phyloP scores from a whole-genome alignment of 2,113 vertebrate genomes.

The Pachypanchax playfairii region DNA sequence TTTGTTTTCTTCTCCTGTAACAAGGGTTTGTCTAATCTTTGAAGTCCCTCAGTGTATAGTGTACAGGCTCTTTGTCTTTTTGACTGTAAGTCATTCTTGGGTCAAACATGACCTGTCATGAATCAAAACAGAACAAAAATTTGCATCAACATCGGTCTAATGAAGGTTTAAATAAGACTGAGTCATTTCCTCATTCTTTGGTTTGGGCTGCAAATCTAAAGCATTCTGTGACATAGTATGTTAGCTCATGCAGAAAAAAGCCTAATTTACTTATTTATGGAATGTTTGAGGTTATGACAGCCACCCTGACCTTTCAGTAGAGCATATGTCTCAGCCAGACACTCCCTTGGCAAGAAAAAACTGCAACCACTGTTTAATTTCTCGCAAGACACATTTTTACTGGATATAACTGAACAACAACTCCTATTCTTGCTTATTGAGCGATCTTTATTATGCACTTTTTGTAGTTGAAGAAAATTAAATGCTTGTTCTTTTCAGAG shows the following conservation, averaged over 20 bases:
- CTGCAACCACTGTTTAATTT: not conserved
- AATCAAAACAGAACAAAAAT: constrained; percentile 18
- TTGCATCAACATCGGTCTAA: constrained; percentile 8
- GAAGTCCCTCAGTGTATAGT: not conserved
- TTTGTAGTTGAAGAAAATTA: constrained; percentile 2
- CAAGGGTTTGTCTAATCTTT: too few species aligned
- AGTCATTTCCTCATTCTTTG: constrained; percentile 16
- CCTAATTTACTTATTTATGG: constrained; percentile 26
- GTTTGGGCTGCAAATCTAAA: constrained; percentile 15
- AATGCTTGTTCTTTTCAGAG: not conserved
- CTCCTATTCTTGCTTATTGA: not conserved
- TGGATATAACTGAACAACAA: not conserved
- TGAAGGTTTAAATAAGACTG: constrained; percentile 12
- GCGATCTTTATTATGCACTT: not conserved
- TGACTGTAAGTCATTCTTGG: not conserved
- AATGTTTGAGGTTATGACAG: constrained; percentile 18
- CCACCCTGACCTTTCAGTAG: not conserved
- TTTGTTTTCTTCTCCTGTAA: too few species aligned
- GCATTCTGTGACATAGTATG: not conserved
- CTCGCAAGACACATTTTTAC: not conserved
- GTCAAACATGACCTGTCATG: not conserved
- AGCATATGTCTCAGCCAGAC: constrained; percentile 3
- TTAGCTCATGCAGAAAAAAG: constrained; percentile 28
- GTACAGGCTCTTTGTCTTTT: not conserved
- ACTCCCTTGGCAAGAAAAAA: not conserved